These are phyloP conservation scores for Drosophila antonietae DNA, from an alignment of 2,888 invertebrate species.

Conservation along the genomic window DNA sequence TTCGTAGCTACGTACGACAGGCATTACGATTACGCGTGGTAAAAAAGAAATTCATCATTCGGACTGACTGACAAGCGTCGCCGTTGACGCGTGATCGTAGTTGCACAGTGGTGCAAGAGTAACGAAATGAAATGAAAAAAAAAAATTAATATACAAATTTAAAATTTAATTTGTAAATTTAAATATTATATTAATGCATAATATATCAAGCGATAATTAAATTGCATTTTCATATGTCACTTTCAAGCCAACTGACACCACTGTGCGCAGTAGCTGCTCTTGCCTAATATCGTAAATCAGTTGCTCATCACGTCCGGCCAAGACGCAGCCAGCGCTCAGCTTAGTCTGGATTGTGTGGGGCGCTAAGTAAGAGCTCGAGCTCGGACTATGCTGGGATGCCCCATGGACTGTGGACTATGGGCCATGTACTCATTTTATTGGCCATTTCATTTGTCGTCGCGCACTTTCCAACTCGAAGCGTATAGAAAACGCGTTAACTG, in stretches of 20 bases:
- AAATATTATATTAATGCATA: background rate
- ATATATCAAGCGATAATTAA: background rate
- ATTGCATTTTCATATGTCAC: background rate
- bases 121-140: background rate
- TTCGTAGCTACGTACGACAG: slow-evolving; percentile 16
- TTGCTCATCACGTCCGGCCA: slow-evolving; percentile 61
- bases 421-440: slow-evolving; percentile 60
- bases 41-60: slow-evolving; percentile 79
- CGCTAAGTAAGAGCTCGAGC: slow-evolving; percentile 36
- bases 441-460: slow-evolving; percentile 63
- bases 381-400: slow-evolving; percentile 11
- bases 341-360: slow-evolving; percentile 36
- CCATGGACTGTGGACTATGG: slow-evolving; percentile 16
- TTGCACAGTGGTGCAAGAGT: slow-evolving; percentile 51
- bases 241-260: slow-evolving; percentile 24
- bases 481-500: slow-evolving; percentile 59
- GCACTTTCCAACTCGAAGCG: slow-evolving; percentile 62
- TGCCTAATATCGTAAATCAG: slow-evolving; percentile 72
- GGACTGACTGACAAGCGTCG: slow-evolving; percentile 47
- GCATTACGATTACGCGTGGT: slow-evolving; percentile 57
- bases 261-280: slow-evolving; percentile 40
- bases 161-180: background rate
- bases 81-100: slow-evolving; percentile 40
- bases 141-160: background rate
- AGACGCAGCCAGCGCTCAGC: slow-evolving; percentile 20